Percentiles rank a stretch among this genome's conserved stretches.
Evolutionary conservation across 2,113 vertebrate species (phyloP).

Genomic region (Sinocyclocheilus rhinocerous): DNA sequence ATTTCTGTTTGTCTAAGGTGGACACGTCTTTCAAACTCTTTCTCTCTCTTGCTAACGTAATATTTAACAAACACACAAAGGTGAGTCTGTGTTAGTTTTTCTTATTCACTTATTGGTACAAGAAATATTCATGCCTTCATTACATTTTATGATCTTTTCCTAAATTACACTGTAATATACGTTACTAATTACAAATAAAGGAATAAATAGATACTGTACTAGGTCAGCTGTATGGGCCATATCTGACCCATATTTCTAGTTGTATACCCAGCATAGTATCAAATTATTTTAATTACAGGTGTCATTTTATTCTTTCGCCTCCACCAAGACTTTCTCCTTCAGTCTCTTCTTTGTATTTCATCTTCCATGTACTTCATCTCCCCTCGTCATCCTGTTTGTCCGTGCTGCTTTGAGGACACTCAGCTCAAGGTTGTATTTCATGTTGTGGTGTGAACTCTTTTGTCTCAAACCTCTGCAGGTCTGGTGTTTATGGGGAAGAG

Average conservation of each 20-base stretch:
- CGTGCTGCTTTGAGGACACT: slow-evolving; percentile 31
- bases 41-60: background rate
- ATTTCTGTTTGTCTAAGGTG: slow-evolving; percentile 49
- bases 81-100: slow-evolving; percentile 25
- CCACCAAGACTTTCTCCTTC: background rate
- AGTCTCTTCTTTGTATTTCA: background rate
- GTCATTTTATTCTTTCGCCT: background rate
- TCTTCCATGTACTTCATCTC: background rate
- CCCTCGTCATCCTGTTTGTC: slow-evolving; percentile 20
- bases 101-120: background rate
- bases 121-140: background rate
- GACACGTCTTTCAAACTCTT: slow-evolving; percentile 10
- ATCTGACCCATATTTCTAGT: background rate
- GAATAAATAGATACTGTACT: background rate
- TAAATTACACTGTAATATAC: background rate
- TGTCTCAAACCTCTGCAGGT: slow-evolving; percentile 33
- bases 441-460: slow-evolving; percentile 35
- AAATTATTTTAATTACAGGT: background rate
- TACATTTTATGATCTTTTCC: background rate
- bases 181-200: slow-evolving; percentile 4
- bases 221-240: background rate
- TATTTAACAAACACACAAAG: slow-evolving; percentile 27
- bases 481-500: slow-evolving; percentile 43
- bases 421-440: slow-evolving; percentile 55
- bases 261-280: background rate